Base-by-base conservation (phyloP, 2,888 invertebrate species). In the Stomorhina lunata region DNA sequence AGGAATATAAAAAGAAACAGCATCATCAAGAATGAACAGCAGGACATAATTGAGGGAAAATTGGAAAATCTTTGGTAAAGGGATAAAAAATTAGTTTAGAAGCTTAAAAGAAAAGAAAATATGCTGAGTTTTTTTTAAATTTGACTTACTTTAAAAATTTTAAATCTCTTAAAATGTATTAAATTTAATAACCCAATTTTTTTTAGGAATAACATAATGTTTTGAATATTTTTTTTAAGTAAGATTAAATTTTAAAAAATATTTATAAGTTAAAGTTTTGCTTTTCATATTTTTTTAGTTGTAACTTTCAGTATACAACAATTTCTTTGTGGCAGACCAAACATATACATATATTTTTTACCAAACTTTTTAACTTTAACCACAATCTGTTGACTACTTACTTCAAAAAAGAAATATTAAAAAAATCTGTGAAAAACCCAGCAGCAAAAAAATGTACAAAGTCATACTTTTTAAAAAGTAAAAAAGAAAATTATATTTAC, bases 401-500 rank as follows among this genome's bases (percentile, higher is more conserved):
- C 10, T 40, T 50, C 20, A 10, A 45, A 59, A 29, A 17, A 40
- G 32, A 50, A 66, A 3, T 29, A 29, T 12, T 3, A 15, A n/a
- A 32, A 55, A 15, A 43, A n/a, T n/a, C n/a, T n/a, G n/a, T n/a
- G n/a, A n/a, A 40, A 55, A 53, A 55, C 22, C 1, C 15, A 45
- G 6, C 4, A 48, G 48, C 15, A 15, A 37, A 37, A 48, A 37
- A 4, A 1, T 55, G 25, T n/a, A n/a, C n/a, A 63, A 50, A 57
- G 9, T 40, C 48, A 50, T 50, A 50, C 37, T 57, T 50, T 27
- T 57, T n/a, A n/a, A n/a, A n/a, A 37, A 45, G 12, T 25, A 12
- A 29, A 57, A 34, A 61, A 53, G 50, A 32, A 77, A 48, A 68
- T 76, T 76, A 29, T 45, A 76, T 76, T 76, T 59, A 29, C 27